Evolutionary conservation across 2,888 invertebrate species (phyloP).

Genomic region (Corbicula japonica): DNA sequence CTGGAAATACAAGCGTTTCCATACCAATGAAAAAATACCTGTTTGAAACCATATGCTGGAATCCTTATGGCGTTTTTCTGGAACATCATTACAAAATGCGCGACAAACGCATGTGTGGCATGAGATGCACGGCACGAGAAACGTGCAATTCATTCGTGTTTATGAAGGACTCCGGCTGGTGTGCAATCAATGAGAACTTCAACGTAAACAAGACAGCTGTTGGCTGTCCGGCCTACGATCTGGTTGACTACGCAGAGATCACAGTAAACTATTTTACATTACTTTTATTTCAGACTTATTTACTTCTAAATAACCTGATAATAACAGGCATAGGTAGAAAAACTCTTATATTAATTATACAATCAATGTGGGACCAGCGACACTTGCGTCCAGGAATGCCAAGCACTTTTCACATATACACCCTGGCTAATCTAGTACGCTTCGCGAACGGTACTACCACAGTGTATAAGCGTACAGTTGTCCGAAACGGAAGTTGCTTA

Average conservation of each 20-base stretch:
- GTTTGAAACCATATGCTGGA: neutral
- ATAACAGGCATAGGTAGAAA: no score
- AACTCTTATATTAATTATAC: no score
- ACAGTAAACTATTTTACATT: conserved; percentile 9
- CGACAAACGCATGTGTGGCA: neutral
- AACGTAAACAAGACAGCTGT: neutral
- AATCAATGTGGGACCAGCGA: no score
- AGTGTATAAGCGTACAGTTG: no score
- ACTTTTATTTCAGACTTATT: conserved; percentile 7
- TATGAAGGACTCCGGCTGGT: neutral
- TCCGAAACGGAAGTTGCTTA: no score
- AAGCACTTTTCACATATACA: no score
- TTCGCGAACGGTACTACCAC: no score
- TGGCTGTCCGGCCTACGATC: conserved; percentile 2
- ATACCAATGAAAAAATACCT: conserved; percentile 6
- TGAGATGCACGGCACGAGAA: neutral
- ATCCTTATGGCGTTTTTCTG: neutral
- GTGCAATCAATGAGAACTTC: neutral
- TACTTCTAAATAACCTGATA: no score
- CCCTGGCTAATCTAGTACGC: no score
- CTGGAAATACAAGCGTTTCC: no score
- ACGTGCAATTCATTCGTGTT: neutral
- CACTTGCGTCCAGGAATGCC: no score
- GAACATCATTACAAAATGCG: neutral
- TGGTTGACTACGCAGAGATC: conserved; percentile 9